These are phyloP conservation scores for Lanistes nyassanus DNA, from an alignment of 1,140 invertebrate genomes.

Conservation along the genomic window DNA sequence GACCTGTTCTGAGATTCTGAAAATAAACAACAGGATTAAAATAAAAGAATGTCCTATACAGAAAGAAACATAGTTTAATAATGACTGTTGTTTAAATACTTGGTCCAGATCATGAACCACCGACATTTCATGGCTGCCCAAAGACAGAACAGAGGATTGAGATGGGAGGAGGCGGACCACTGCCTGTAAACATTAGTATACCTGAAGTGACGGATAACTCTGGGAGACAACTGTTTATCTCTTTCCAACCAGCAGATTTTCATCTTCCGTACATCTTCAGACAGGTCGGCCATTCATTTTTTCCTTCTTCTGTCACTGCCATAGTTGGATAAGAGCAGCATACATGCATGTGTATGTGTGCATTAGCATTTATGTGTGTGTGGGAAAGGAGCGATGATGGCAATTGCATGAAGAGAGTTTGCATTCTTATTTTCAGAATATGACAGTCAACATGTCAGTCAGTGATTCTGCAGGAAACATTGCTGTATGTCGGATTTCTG, in stretches of 20 bases:
- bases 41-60: too few species aligned
- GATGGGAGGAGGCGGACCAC: constrained; percentile 23
- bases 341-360: constrained; percentile 16
- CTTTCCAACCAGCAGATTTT: constrained; percentile 32
- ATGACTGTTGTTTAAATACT: background rate
- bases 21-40: too few species aligned
- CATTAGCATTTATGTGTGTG: background rate
- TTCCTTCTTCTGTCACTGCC: constrained; percentile 1
- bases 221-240: constrained; percentile 26
- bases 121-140: constrained; percentile 38
- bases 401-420: background rate
- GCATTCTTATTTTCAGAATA: constrained; percentile 31
- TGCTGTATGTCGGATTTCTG: constrained; percentile 30
- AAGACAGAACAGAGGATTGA: constrained; percentile 15
- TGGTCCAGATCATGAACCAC: constrained; percentile 37
- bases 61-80: too few species aligned
- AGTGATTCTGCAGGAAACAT: constrained; percentile 32
- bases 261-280: constrained; percentile 36
- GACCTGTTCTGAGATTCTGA: too few species aligned
- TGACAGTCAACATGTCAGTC: constrained; percentile 32
- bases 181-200: constrained; percentile 29
- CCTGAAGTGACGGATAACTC: constrained; percentile 44
- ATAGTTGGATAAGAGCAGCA: too few species aligned
- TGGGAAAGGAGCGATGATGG: background rate
- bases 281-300: background rate